Evolutionary conservation across 1,140 invertebrate species (phyloP), one percentile per base, ranked within the genome.

Genomic region (Eurytemora carolleeae): DNA sequence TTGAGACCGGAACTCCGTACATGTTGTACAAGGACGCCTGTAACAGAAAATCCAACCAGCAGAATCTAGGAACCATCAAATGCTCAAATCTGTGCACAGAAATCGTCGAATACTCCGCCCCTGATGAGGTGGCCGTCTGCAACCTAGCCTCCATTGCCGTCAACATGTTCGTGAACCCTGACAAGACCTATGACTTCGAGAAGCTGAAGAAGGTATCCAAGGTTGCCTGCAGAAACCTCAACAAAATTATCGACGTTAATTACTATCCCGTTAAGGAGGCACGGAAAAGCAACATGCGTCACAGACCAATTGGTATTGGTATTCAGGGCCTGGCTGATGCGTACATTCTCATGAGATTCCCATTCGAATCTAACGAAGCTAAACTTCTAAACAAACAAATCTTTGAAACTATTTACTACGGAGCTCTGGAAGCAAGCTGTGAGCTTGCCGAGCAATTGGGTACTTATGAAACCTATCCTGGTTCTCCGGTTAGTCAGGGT

Each of bases 21-120:
- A 97, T 99, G 88, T 73, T 92, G 0, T 98, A 95, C 70, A 98
- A 97, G 74, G 96, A 99, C 76, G 80, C 89, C 17, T 98, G 94
- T 68, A 99, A 99, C 70, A 75, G 84, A 7, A 98, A 98, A 75
- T 91, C 87, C 57, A 99, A 99, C 73, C 96, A 99, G 70, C 83
- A 99, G 73, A 98, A 99, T 75, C 72, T 99, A 19, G 96, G 95
- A 23, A 98, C 95, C 2, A 98, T 99, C 63, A 96, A 95, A 74
- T 93, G 92, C 71, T 95, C 90, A 64, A 98, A 98, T 74, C 75
- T 98, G 17, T 98, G 94, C 70, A 98, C 95, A 0, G 96, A 99
- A 79, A 91, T 98, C 69, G 80, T 98, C 1, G 83, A 98, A 72
- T 98, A 95, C 70, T 86, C 84, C 16, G 82, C 85, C 44, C 75